These are phyloP conservation scores for Thryonomys swinderianus DNA, from an alignment of 2,113 vertebrate genomes.

Conservation along the genomic window DNA sequence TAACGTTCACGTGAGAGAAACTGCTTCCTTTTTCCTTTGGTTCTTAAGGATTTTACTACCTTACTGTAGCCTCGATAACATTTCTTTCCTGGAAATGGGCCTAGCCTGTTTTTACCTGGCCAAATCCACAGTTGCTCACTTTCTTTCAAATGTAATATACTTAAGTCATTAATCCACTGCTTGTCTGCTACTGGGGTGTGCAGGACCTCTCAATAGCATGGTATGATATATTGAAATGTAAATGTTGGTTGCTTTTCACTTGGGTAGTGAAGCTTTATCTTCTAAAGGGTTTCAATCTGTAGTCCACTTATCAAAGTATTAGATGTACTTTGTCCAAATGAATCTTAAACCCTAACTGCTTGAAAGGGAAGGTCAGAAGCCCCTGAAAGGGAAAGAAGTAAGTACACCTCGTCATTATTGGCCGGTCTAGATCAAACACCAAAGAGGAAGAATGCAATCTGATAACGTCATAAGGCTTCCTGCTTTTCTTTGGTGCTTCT, in stretches of 20 bases:
- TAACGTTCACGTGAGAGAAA: background rate
- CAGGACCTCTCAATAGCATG: background rate
- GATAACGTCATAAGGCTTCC: constrained; percentile 89
- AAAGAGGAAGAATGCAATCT: constrained; percentile 89
- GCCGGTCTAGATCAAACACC: constrained; percentile 87
- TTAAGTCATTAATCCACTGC: background rate
- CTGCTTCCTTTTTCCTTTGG: background rate
- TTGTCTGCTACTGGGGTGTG: background rate
- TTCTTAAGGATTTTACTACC: constrained; percentile 18
- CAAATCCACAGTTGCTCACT: background rate
- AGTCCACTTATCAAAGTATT: constrained; percentile 60
- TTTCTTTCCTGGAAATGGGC: constrained; percentile 16
- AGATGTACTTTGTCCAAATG: constrained; percentile 73
- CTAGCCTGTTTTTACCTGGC: background rate
- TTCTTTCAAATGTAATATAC: background rate
- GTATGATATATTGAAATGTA: constrained; percentile 17
- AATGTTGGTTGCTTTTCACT: constrained; percentile 56
- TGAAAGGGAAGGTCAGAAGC: constrained; percentile 86
- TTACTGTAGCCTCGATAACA: background rate
- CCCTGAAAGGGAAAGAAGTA: constrained; percentile 80
- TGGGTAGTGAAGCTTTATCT: constrained; percentile 67
- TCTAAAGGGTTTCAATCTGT: constrained; percentile 71
- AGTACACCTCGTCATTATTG: constrained; percentile 86
- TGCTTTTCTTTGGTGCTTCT: constrained; percentile 88
- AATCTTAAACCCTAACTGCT: constrained; percentile 75